Evolutionary conservation across 2,113 vertebrate species (phyloP), one percentile per base, ranked within the genome.

Genomic region (Saguinus imperator): DNA sequence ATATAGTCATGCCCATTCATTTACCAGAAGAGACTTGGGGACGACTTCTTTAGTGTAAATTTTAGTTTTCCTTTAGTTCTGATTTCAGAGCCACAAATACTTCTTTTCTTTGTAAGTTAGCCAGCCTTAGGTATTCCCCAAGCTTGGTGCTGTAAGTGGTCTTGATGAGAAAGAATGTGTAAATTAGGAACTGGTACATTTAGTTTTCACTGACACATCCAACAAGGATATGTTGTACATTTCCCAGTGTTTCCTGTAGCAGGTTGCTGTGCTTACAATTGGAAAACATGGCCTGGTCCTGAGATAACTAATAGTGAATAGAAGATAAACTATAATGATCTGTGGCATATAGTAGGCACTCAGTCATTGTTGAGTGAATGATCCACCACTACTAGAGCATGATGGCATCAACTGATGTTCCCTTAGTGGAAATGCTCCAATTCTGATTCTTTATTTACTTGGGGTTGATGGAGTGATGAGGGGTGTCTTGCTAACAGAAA

Each of bases 391-490:
- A 48, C 80, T 4, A 32, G 57, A 70, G 13, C 2, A 43, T 0
- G 1, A 40, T 35, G 35, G 45, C 84, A 37, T 91, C 66, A 91
- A 61, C 35, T 43, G 13, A 32, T 61, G 17, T 81, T 45, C 64
- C 23, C 13, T 57, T 93, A 68, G 29, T 81, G 35, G 61, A 90
- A 88, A 80, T 32, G 20, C 27, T 90, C n/a, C 25, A 43, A 0
- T 76, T 85, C 32, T 27, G 32, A n/a, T 79, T 66, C 87, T 25
- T 94, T 81, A 73, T 29, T 97, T 97, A 48, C 50, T 92, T 91
- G 16, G 57, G n/a, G 58, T 93, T 88, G 55, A 70, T 96, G n/a
- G 3, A 91, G 18, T 88, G 40, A 40, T 50, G 48, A 17, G 61
- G 4, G 25, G 20, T 94, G 21, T 9, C 77, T 95, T 86, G 27